These are phyloP conservation scores for Tangara arthus DNA, from an alignment of 2,797 vertebrate genomes.

Conservation along the genomic window DNA sequence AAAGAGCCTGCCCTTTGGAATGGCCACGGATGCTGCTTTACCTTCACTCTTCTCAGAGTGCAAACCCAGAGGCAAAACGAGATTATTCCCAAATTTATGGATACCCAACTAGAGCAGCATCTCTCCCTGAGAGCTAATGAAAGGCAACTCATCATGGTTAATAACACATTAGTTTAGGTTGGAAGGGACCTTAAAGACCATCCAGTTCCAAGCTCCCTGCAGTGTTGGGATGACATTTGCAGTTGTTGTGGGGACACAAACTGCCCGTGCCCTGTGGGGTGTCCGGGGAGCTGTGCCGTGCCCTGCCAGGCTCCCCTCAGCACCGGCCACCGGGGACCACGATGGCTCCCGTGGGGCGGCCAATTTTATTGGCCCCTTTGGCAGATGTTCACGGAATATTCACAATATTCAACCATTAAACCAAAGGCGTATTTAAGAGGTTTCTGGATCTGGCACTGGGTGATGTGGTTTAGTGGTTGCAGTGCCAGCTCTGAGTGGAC, in stretches of 20 bases:
- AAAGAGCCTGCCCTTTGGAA: neutral
- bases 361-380: neutral
- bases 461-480: neutral
- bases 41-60: neutral
- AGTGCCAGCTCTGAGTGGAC: neutral
- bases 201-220: neutral
- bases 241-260: neutral
- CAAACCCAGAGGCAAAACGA: neutral
- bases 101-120: neutral
- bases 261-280: rapidly evolving
- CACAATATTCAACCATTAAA: neutral
- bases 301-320: rapidly evolving
- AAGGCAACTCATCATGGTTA: neutral
- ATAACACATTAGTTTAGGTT: neutral
- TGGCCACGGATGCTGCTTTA: rapidly evolving
- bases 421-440: neutral
- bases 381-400: neutral
- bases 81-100: neutral
- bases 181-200: neutral
- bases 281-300: rapidly evolving
- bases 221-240: rapidly evolving
- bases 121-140: rapidly evolving
- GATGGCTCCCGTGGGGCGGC: rapidly evolving
- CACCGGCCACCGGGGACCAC: rapidly evolving
- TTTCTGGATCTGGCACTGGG: neutral